phyloP scores from a whole-genome alignment of 2,113 vertebrate species.

The Boleophthalmus pectinirostris region DNA sequence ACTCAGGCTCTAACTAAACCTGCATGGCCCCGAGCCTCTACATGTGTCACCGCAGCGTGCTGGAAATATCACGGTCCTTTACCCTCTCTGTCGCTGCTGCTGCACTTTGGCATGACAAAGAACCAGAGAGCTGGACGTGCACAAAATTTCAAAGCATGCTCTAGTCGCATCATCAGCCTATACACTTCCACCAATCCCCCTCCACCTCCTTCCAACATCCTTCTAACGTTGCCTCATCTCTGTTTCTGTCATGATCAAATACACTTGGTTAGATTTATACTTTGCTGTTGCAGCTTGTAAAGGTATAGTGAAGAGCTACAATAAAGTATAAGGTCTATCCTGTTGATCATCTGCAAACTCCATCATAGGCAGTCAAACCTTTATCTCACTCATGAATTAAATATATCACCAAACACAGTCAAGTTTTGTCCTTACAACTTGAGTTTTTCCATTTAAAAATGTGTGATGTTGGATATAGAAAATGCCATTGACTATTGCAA shows the following conservation, averaged over 20 bases:
- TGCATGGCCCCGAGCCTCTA: conserved; percentile 65
- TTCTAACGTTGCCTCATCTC: conserved; percentile 36
- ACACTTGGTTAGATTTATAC: conserved; percentile 61
- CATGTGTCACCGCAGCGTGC: conserved; percentile 64
- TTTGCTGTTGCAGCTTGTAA: conserved; percentile 53
- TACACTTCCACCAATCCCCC: conserved; percentile 41
- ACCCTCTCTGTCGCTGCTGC: conserved; percentile 64
- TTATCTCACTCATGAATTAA: not conserved
- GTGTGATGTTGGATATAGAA: too few species aligned
- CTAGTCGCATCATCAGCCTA: conserved; percentile 49
- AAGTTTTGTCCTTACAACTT: too few species aligned
- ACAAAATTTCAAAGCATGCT: conserved; percentile 63
- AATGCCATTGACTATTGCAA: too few species aligned
- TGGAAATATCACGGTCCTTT: conserved; percentile 65
- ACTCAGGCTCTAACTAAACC: conserved; percentile 74
- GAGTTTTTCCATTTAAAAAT: too few species aligned
- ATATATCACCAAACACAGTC: not conserved
- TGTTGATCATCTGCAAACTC: not conserved
- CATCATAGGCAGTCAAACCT: not conserved
- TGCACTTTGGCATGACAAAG: conserved; percentile 69
- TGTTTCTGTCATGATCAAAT: conserved; percentile 65
- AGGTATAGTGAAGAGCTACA: conserved; percentile 21
- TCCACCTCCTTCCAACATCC: conserved; percentile 11
- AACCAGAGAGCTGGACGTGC: conserved; percentile 60
- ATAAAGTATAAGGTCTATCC: not conserved